phyloP scores from a whole-genome alignment of 2,113 vertebrate species.

The Dasyprocta punctata region DNA sequence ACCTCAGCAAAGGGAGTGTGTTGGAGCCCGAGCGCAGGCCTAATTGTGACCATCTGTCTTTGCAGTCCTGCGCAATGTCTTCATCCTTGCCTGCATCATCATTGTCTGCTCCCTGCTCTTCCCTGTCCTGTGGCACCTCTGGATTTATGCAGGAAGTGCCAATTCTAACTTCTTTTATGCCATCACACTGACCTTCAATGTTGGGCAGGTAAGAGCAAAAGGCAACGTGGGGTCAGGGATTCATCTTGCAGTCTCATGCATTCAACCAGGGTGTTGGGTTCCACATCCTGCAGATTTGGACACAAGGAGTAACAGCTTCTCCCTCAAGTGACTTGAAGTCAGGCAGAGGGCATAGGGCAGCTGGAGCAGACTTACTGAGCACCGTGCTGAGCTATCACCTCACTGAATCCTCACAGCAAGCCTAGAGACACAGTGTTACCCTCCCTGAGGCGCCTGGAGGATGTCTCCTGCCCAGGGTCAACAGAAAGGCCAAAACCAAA shows the following conservation, averaged over 20 bases:
- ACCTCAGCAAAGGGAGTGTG: neutral
- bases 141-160: conserved; percentile 99
- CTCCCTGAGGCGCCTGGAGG: neutral
- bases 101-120: conserved; percentile 96
- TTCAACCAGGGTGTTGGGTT: neutral
- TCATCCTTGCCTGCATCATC: conserved; percentile 94
- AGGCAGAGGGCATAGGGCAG: neutral
- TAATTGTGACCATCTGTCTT: conserved; percentile 68
- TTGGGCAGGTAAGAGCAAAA: conserved; percentile 92
- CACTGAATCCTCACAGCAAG: neutral
- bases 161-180: conserved; percentile 99
- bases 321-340: neutral
- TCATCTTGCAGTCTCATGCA: neutral
- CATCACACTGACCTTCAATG: conserved; percentile 97
- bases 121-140: conserved; percentile 98
- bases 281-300: neutral
- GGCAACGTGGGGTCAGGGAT: neutral
- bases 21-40: neutral
- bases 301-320: neutral
- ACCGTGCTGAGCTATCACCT: neutral
- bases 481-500: neutral
- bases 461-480: neutral
- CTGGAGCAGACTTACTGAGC: neutral
- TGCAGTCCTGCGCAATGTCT: conserved; percentile 96
- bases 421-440: neutral